These are phyloP conservation scores for Hybognathus amarus DNA, from an alignment of 2,797 vertebrate genomes.

Conservation along the genomic window DNA sequence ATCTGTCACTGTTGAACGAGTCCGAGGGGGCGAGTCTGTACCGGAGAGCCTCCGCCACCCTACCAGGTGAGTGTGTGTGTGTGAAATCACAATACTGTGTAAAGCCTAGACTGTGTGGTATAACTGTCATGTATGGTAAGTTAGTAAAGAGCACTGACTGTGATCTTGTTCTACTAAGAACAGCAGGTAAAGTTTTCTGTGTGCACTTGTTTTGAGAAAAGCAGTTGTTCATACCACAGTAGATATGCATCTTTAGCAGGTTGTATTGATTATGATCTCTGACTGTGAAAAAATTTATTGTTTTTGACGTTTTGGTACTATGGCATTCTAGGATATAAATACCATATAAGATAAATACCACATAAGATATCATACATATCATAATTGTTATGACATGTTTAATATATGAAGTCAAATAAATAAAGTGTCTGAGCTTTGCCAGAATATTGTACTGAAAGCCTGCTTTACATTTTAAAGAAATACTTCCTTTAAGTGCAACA, in stretches of 20 bases:
- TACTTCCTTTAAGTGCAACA: neutral
- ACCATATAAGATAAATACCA: no score
- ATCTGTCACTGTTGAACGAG: constrained; percentile 83
- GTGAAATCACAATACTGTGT: neutral
- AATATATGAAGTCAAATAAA: neutral
- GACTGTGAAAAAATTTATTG: neutral
- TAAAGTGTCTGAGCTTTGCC: neutral
- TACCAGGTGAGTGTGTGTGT: constrained; percentile 70
- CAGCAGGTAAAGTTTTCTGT: constrained; percentile 1
- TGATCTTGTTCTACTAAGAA: neutral
- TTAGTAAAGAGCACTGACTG: no score
- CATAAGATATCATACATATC: no score
- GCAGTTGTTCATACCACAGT: neutral
- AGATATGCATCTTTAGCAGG: neutral
- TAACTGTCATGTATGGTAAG: neutral
- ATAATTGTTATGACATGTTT: no score
- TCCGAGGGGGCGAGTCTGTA: constrained; percentile 82
- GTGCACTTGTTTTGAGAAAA: neutral
- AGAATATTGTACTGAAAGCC: neutral
- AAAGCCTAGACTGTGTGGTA: neutral
- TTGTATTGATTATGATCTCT: neutral
- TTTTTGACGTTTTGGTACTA: neutral
- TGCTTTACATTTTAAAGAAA: neutral
- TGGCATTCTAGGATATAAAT: neutral
- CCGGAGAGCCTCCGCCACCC: constrained; percentile 80